These are phyloP conservation scores for Nephotettix cincticeps DNA, from an alignment of 1,140 invertebrate genomes.

Conservation along the genomic window DNA sequence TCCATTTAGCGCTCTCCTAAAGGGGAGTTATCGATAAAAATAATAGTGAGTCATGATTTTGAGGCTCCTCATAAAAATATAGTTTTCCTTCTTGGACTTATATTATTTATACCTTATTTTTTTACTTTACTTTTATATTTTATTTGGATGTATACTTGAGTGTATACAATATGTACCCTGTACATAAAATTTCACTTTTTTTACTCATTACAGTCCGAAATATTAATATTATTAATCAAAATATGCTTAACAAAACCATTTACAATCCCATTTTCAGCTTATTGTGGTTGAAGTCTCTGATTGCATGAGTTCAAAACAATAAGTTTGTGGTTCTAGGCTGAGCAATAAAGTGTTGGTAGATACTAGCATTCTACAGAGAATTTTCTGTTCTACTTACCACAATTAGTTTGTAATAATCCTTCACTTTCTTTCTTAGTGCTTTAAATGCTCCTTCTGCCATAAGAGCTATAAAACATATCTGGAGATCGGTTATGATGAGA, in stretches of 20 bases:
- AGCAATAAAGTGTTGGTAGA: neutral
- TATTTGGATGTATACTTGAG: neutral
- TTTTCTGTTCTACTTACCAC: too few relatives aligned
- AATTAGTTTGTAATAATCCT: neutral
- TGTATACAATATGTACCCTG: neutral
- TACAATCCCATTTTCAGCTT: neutral
- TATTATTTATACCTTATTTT: too few relatives aligned
- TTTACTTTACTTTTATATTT: too few relatives aligned
- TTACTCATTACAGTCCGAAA: neutral
- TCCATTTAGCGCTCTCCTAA: too few relatives aligned
- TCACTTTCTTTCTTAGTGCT: neutral
- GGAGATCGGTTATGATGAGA: neutral
- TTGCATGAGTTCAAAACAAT: neutral
- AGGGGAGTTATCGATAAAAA: too few relatives aligned
- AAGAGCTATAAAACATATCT: neutral
- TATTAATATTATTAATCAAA: neutral
- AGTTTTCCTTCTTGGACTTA: too few relatives aligned
- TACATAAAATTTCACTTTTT: too few relatives aligned
- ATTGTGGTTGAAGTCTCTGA: neutral
- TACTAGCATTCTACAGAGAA: neutral
- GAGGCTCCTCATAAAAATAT: too few relatives aligned
- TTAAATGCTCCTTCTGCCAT: neutral
- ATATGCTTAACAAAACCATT: neutral
- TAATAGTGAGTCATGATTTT: too few relatives aligned
- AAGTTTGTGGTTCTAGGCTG: neutral